Evolutionary conservation across 2,797 vertebrate species (phyloP).

Genomic region (Rhincodon typus): DNA sequence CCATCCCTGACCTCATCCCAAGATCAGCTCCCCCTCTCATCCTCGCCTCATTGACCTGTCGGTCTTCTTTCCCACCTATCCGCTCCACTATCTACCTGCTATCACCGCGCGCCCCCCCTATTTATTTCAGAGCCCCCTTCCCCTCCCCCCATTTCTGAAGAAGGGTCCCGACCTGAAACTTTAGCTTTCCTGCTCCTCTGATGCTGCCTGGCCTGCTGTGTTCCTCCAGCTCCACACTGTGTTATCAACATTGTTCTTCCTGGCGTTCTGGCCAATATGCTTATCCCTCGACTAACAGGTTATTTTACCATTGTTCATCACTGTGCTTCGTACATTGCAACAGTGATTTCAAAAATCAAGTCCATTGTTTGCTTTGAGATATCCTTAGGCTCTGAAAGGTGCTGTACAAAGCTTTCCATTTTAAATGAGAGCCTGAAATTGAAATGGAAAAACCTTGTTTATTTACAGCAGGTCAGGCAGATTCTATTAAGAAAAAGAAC

Average conservation of each 20-base stretch:
- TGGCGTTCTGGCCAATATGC: not conserved
- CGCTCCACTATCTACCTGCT: too few relatives aligned
- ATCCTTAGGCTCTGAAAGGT: not conserved
- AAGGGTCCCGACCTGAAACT: too few relatives aligned
- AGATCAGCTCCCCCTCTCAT: too few relatives aligned
- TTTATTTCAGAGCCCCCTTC: too few relatives aligned
- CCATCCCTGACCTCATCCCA: too few relatives aligned
- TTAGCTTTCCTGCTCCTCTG: too few relatives aligned
- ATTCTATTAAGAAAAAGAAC: not conserved
- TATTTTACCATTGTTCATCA: not conserved
- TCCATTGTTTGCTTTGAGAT: not conserved
- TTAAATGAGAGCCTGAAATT: not conserved
- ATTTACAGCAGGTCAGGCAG: not conserved
- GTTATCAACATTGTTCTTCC: not conserved
- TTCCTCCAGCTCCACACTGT: too few relatives aligned
- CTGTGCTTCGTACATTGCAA: not conserved
- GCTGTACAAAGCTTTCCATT: not conserved
- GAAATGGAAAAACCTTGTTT: not conserved
- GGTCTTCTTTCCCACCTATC: too few relatives aligned
- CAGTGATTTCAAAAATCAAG: not conserved
- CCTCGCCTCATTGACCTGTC: too few relatives aligned
- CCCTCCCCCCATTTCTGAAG: too few relatives aligned
- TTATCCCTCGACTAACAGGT: not conserved
- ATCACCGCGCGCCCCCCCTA: too few relatives aligned
- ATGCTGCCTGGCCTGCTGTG: too few relatives aligned